Percentiles rank a stretch among this genome's conserved stretches.
Conservation (phyloP, 1,140 invertebrate species). For the Formica exsecta region DNA sequence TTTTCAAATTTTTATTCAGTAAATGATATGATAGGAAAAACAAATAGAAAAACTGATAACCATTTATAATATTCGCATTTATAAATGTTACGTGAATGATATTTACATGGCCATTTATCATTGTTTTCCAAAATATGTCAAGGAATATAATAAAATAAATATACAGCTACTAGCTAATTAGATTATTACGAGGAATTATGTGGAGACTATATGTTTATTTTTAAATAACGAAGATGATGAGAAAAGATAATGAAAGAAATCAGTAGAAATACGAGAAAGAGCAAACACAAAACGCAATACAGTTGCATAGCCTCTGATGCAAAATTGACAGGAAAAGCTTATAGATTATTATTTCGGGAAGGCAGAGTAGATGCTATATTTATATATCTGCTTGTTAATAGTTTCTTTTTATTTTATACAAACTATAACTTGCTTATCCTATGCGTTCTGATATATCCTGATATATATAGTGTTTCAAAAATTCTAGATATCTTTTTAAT, state of each 20-base stretch:
- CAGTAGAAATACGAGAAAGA: neutral
- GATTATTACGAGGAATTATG: neutral
- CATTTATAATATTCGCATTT: neutral
- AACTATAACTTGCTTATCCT: conserved; percentile 67
- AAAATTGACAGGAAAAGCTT: conserved; percentile 54
- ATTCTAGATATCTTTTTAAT: no score
- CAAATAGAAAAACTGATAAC: conserved; percentile 20
- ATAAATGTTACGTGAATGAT: conserved; percentile 7
- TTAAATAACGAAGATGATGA: neutral
- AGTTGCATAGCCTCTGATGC: conserved; percentile 65
- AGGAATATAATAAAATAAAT: conserved; percentile 20
- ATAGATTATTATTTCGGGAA: conserved; percentile 63
- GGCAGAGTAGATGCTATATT: conserved; percentile 76
- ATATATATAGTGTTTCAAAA: neutral
- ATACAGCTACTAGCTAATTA: neutral
- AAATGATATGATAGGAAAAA: conserved; percentile 20
- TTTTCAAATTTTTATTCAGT: conserved; percentile 19
- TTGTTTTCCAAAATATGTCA: neutral
- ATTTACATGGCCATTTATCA: conserved; percentile 8
- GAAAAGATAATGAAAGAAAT: neutral
- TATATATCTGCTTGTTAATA: conserved; percentile 68
- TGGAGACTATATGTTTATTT: neutral
- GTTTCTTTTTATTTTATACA: conserved; percentile 73
- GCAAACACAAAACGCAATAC: conserved; percentile 33
- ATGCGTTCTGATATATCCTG: conserved; percentile 53